Base-by-base conservation (phyloP, 2,797 vertebrate species). In the Hippoglossus hippoglossus region DNA sequence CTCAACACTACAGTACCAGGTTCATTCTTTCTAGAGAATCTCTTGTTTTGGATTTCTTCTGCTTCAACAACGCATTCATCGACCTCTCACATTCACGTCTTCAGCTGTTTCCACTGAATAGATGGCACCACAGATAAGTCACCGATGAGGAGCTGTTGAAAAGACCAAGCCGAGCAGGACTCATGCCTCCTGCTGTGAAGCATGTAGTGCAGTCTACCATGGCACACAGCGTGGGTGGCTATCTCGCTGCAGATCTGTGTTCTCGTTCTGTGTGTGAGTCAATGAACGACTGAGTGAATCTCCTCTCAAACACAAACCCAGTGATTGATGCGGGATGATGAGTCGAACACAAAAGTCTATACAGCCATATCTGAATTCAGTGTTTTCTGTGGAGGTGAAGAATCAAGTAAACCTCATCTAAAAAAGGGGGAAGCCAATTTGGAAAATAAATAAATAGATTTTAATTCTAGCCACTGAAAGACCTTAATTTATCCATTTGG, bases 71-170 rank as follows among this genome's bases (percentile, higher is more conserved):
- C 19, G 31, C 8, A 57, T 56, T 16, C 24, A 47, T 6, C 26
- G 55, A 56, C 36, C 22, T 54, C 51, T 66, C 24, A 64, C 49
- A 7, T 76, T 49, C 61, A 19, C 34, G 24, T 72, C 47, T 46
- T 36, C 28, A 51, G 69, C 60, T 58, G 47, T 63, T 71, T 52
- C 39, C 25, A 49, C 63, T 24, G 15, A 56, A 56, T 28, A 64
- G 85, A 89, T 89, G 21, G 54, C 10, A 1, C 16, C 12, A 6
- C 15, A 81, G 87, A 90, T 91, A 81, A 81, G 75, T 83, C 83
- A 79, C 77, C 75, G 77, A 50, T 83, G 91, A 86, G 81, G 83
- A 72, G 82, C 66, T 87, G 75, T 84, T 82, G 84, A 85, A 82
- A 87, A 84, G 79, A 69, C 75, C 46, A 67, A 83, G 18, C 12